These are phyloP conservation scores for Ornithoptera priamus DNA, from an alignment of 2,888 invertebrate genomes.

Conservation along the genomic window DNA sequence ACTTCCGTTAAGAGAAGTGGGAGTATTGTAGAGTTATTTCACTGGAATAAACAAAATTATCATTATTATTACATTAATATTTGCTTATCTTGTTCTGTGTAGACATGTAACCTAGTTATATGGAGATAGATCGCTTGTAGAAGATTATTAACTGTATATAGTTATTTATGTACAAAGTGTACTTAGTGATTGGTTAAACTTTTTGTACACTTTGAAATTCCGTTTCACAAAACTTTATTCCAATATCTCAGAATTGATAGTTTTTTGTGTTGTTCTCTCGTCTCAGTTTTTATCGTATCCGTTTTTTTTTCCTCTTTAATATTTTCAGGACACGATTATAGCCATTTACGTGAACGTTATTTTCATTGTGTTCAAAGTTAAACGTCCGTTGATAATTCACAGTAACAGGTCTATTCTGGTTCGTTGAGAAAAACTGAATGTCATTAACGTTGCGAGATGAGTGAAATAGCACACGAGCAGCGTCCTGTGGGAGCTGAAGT, in stretches of 20 bases:
- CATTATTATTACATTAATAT: no score
- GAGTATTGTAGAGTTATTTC: not conserved
- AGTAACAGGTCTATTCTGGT: slow-evolving; percentile 19
- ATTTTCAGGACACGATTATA: slow-evolving; percentile 14
- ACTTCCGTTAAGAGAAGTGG: not conserved
- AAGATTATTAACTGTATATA: not conserved
- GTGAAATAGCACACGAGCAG: slow-evolving; percentile 33
- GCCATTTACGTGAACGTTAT: slow-evolving; percentile 22
- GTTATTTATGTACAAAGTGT: not conserved
- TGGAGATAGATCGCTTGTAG: not conserved
- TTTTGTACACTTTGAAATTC: not conserved
- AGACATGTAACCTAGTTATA: not conserved
- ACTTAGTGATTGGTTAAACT: not conserved
- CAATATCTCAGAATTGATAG: slow-evolving; percentile 41
- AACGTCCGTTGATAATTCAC: slow-evolving; percentile 12
- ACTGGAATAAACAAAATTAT: no score
- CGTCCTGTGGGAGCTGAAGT: slow-evolving; percentile 47
- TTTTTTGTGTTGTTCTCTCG: slow-evolving; percentile 38
- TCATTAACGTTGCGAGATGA: slow-evolving; percentile 27
- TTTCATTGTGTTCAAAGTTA: slow-evolving; percentile 14
- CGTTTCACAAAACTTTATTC: not conserved
- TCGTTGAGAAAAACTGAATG: slow-evolving; percentile 17
- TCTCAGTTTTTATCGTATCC: slow-evolving; percentile 41
- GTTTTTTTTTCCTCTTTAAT: slow-evolving; percentile 38
- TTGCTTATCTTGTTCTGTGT: no score